Evolutionary conservation across 2,888 invertebrate species (phyloP), one percentile per base, ranked within the genome.

Genomic region (Chaitophorus viminalis): DNA sequence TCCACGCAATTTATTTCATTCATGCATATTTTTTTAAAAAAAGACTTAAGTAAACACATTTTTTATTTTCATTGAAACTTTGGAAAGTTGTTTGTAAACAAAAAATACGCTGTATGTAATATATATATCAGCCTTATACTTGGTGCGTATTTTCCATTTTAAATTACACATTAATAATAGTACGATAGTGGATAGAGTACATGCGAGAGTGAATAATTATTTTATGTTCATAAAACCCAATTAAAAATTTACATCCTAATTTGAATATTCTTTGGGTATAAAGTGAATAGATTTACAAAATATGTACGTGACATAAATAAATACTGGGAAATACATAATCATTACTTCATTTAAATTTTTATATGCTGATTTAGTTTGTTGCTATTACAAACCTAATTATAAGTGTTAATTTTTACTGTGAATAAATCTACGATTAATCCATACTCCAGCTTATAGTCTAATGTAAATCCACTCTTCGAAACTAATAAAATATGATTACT

Each of bases 271-370:
- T 33, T 78, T 25, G 21, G 60, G 25, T 54, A 52, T 31, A 31
- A 33, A 78, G 39, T 25, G 33, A 78, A 60, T 78, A 25, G 33
- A 33, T 78, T 21, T 76, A 3, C 18, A 76, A 3, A 46, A 3
- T 46, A 46, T 78, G 31, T 60, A 78, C 54, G 54, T 78, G 54
- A 60, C 33, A 25, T 33, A 78, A 78, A 78, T 78, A 33, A 14
- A 54, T 33, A 60, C 11, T 25, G 25, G 14, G 8, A 25, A 54
- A 14, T 5, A 33, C 6, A 78, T 78, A 78, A 78, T 78, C 33
- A 54, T 60, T 78, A 78, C 60, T 33, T 78, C 6, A 78, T 78
- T 78, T 54, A 54, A 78, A 78, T 78, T 33, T 60, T 25, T 33
- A 60, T 60, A 33, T 25, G 54, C 11, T 33, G 33, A 60, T 25